Evolutionary conservation across 2,113 vertebrate species (phyloP).

Genomic region (Blennius ocellaris): DNA sequence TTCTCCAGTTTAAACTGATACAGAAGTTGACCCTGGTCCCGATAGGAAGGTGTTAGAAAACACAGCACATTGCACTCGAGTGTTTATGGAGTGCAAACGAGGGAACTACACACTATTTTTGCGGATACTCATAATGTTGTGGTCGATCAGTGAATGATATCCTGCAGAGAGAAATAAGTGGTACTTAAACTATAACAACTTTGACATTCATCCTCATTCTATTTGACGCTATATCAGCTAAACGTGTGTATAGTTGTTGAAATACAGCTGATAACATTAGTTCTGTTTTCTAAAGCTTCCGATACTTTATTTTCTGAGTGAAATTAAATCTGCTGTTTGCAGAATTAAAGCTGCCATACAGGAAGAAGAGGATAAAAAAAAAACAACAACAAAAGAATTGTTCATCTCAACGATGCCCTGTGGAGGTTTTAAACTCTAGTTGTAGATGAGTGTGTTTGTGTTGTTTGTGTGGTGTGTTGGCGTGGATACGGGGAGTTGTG

Average conservation of each 20-base stretch:
- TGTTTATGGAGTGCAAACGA: too few species aligned
- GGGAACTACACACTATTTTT: too few species aligned
- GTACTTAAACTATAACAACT: not conserved
- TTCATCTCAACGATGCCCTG: too few species aligned
- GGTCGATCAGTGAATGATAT: not conserved
- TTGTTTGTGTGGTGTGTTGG: conserved; percentile 9
- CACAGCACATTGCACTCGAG: too few species aligned
- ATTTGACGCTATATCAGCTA: not conserved
- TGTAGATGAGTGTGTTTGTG: not conserved
- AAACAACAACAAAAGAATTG: not conserved
- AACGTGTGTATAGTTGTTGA: not conserved
- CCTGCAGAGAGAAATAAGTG: not conserved
- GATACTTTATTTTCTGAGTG: not conserved
- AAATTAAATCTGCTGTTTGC: not conserved
- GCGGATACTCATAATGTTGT: too few species aligned
- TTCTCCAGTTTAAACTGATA: too few species aligned
- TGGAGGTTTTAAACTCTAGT: too few species aligned
- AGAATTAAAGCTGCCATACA: not conserved
- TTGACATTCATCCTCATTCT: not conserved
- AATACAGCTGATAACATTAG: not conserved
- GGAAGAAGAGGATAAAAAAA: not conserved
- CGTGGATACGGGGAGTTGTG: not conserved
- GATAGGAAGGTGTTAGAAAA: too few species aligned
- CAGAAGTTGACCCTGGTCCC: too few species aligned
- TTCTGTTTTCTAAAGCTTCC: not conserved